A percentile compares a stretch with the other conserved stretches of the same genome.
Conservation (phyloP, 2,888 invertebrate genomes). For the Pyrgus malvae region DNA sequence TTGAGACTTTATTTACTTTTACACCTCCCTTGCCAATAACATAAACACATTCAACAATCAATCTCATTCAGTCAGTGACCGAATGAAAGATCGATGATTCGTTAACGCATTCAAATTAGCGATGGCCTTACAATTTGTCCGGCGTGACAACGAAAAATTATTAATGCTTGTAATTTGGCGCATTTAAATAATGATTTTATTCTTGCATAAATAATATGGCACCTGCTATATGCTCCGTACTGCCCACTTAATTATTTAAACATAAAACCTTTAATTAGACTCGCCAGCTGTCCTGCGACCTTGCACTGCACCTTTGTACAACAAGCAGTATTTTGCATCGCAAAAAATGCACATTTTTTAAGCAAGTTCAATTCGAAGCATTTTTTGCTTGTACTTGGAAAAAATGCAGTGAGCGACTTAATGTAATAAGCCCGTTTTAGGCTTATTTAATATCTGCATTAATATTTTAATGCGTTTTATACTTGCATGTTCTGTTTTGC, state of each 20-base stretch:
- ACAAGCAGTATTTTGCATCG: slow-evolving; percentile 70
- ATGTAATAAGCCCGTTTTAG: slow-evolving; percentile 50
- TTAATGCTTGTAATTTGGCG: slow-evolving; percentile 68
- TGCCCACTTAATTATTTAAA: slow-evolving; percentile 77
- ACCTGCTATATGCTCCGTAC: slow-evolving; percentile 56
- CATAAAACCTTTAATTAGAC: slow-evolving; percentile 80
- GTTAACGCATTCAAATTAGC: slow-evolving; percentile 16
- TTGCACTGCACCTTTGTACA: slow-evolving; percentile 74
- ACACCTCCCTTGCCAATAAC: no score
- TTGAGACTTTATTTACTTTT: no score
- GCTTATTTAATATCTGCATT: slow-evolving; percentile 46
- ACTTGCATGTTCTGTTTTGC: not conserved
- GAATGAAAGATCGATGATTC: not conserved
- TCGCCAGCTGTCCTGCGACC: slow-evolving; percentile 67
- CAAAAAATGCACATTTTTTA: slow-evolving; percentile 65
- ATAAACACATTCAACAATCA: no score
- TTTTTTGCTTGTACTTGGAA: slow-evolving; percentile 45
- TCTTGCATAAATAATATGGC: slow-evolving; percentile 63
- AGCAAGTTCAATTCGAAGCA: slow-evolving; percentile 47
- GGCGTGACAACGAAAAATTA: slow-evolving; percentile 43
- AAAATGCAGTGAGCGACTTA: slow-evolving; percentile 44
- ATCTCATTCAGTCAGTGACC: no score
- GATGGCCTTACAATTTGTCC: slow-evolving; percentile 23
- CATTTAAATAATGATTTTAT: slow-evolving; percentile 75
- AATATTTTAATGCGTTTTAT: slow-evolving; percentile 4